Conservation (phyloP, 2,113 vertebrate genomes). For the Pseudopodoces humilis region DNA sequence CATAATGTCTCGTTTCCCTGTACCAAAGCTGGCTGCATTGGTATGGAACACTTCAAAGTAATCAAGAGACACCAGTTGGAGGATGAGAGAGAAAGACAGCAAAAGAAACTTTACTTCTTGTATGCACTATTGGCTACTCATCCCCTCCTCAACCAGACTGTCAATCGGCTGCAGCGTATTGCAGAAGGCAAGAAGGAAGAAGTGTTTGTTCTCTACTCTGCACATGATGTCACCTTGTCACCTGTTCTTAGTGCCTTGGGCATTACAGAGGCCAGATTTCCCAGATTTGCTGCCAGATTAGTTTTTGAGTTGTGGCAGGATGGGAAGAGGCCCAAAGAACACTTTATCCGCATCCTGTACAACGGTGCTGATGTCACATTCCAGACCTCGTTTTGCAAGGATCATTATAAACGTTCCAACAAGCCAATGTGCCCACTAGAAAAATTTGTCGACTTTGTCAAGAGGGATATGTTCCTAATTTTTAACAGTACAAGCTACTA, state of each 20-base stretch:
- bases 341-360: constrained; percentile 90
- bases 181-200: constrained; percentile 70
- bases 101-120: constrained; percentile 84
- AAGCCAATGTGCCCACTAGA: constrained; percentile 90
- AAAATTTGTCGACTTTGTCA: constrained; percentile 88
- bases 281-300: constrained; percentile 92
- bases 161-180: constrained; percentile 80
- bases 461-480: constrained; percentile 87
- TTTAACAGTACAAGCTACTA: constrained; percentile 88
- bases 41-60: constrained; percentile 86
- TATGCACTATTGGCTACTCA: constrained; percentile 89
- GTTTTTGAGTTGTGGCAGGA: constrained; percentile 95
- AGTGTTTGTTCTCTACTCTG: constrained; percentile 87
- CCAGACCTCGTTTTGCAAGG: constrained; percentile 89
- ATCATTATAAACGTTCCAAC: constrained; percentile 72
- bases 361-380: constrained; percentile 93
- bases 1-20: constrained; percentile 92
- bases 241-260: constrained; percentile 93
- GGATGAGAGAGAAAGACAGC: constrained; percentile 86
- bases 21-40: constrained; percentile 81
- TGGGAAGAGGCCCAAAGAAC: constrained; percentile 72
- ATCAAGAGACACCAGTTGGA: constrained; percentile 92
- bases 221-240: constrained; percentile 93
- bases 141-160: constrained; percentile 90
- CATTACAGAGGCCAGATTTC: constrained; percentile 86